phyloP scores from a whole-genome alignment of 2,888 invertebrate genomes.

The Pyrrhopygopsis socrates region DNA sequence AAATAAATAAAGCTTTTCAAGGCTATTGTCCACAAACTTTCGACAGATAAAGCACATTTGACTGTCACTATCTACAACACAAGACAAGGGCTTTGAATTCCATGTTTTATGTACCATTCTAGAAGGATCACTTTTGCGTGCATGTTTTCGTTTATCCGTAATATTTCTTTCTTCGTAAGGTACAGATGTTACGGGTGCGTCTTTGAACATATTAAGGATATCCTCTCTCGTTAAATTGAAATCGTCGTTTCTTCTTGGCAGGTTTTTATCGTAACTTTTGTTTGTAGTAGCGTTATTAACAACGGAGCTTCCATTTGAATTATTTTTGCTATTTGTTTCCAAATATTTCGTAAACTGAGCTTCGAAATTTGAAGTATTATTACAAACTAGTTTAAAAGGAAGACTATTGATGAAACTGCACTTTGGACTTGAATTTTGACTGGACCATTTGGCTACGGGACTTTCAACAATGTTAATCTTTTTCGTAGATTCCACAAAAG shows the following conservation, averaged over 20 bases:
- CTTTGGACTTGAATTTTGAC: constrained; percentile 89
- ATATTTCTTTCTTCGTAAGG: constrained; percentile 90
- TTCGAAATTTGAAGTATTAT: constrained; percentile 91
- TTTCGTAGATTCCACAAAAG: constrained; percentile 87
- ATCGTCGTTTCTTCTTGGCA: constrained; percentile 87
- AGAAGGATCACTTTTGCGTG: constrained; percentile 92
- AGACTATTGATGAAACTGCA: constrained; percentile 91
- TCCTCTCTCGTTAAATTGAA: constrained; percentile 91
- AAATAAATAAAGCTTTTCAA: constrained; percentile 92
- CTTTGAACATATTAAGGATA: constrained; percentile 93
- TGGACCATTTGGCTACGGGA: constrained; percentile 89
- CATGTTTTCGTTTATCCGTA: constrained; percentile 90
- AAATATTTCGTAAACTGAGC: constrained; percentile 92
- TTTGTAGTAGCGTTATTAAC: constrained; percentile 87
- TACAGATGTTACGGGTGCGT: constrained; percentile 92
- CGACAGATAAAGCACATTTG: constrained; percentile 92
- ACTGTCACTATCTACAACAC: constrained; percentile 90
- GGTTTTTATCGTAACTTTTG: constrained; percentile 84
- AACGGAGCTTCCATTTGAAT: constrained; percentile 89
- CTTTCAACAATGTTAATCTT: constrained; percentile 91
- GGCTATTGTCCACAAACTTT: constrained; percentile 89
- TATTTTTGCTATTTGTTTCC: constrained; percentile 90
- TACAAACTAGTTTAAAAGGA: constrained; percentile 92
- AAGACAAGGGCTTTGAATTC: constrained; percentile 88
- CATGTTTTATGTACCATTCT: constrained; percentile 90